phyloP scores from a whole-genome alignment of 1,140 invertebrate species.

The Coboldia fuscipes region DNA sequence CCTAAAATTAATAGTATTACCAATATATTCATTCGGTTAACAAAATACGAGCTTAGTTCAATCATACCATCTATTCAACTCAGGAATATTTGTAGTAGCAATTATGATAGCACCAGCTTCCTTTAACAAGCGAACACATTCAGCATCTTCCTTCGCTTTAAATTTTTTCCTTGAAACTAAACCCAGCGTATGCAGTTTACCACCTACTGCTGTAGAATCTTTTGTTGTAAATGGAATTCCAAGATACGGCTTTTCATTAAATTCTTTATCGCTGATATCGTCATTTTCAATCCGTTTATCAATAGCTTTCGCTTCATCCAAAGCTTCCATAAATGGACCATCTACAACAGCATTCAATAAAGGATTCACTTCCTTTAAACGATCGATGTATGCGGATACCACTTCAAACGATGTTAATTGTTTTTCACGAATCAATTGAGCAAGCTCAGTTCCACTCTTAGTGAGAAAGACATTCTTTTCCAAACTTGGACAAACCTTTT shows the following conservation, averaged over 20 bases:
- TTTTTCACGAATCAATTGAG: constrained; percentile 37
- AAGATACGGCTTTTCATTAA: constrained; percentile 42
- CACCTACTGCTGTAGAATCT: constrained; percentile 30
- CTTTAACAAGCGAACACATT: constrained; percentile 47
- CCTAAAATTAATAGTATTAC: constrained; percentile 34
- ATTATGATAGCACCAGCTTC: constrained; percentile 71
- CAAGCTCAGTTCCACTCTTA: constrained; percentile 38
- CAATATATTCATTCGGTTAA: constrained; percentile 1
- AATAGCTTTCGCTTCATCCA: constrained; percentile 48
- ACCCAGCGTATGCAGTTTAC: constrained; percentile 44
- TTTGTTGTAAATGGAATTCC: constrained; percentile 65
- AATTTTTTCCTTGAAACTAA: constrained; percentile 27
- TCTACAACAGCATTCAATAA: constrained; percentile 66
- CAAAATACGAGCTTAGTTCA: neutral
- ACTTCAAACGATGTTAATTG: constrained; percentile 44
- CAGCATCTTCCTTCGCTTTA: constrained; percentile 48
- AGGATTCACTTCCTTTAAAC: constrained; percentile 60
- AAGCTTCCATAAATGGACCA: constrained; percentile 45
- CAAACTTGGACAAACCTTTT: constrained; percentile 20
- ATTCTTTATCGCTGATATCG: constrained; percentile 26
- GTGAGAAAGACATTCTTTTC: constrained; percentile 31
- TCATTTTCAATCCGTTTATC: constrained; percentile 40
- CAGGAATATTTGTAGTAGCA: constrained; percentile 83
- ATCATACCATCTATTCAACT: constrained; percentile 44
- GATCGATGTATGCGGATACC: constrained; percentile 47